Conservation (phyloP, 2,888 invertebrate species). For the Rhagophthalmus giganteus region DNA sequence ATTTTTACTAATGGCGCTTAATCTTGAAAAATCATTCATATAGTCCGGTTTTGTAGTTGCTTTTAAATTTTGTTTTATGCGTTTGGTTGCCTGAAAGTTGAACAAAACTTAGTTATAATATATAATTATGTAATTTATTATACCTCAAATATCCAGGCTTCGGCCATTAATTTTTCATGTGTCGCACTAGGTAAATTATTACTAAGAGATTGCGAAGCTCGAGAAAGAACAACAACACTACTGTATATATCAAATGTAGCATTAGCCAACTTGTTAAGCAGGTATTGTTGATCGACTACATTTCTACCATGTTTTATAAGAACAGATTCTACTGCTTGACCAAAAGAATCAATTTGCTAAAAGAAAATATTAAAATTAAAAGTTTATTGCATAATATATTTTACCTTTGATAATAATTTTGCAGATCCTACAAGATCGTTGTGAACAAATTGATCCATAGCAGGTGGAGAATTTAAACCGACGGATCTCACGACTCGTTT, state of each 20-base stretch:
- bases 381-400: too few species aligned
- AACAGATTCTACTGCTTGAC: slow-evolving; percentile 75
- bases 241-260: slow-evolving; percentile 89
- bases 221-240: slow-evolving; percentile 80
- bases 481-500: slow-evolving; percentile 80
- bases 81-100: slow-evolving; percentile 66
- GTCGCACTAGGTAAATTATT: slow-evolving; percentile 67
- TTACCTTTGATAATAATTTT: slow-evolving; percentile 64
- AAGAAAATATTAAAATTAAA: slow-evolving; percentile 44
- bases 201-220: slow-evolving; percentile 74
- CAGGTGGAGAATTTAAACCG: slow-evolving; percentile 69
- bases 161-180: slow-evolving; percentile 78
- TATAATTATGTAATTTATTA: slow-evolving; percentile 24
- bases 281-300: slow-evolving; percentile 87
- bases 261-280: slow-evolving; percentile 84
- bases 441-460: slow-evolving; percentile 71
- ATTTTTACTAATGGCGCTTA: slow-evolving; percentile 68
- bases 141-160: slow-evolving; percentile 83
- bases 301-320: slow-evolving; percentile 82
- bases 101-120: slow-evolving; percentile 1
- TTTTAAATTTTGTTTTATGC: slow-evolving; percentile 67
- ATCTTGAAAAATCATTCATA: slow-evolving; percentile 64
- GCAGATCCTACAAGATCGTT: slow-evolving; percentile 71
- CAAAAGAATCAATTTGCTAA: slow-evolving; percentile 70
- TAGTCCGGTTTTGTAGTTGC: slow-evolving; percentile 61